These are phyloP conservation scores for Tetrax tetrax DNA, from an alignment of 2,113 vertebrate genomes.

Conservation along the genomic window DNA sequence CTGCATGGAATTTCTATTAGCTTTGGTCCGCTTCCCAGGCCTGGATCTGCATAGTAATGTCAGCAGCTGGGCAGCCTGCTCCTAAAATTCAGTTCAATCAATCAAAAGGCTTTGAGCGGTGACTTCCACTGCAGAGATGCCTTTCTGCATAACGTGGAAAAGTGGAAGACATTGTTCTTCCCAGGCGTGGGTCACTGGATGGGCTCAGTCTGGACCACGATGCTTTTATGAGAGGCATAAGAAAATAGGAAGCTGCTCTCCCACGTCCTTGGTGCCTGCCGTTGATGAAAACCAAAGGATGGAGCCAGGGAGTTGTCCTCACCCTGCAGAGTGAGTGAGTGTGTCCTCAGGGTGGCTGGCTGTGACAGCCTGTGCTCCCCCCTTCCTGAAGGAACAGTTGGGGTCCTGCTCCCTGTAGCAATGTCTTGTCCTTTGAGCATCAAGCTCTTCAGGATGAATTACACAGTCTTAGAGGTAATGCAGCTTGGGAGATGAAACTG, in stretches of 20 bases:
- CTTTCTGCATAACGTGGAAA: background rate
- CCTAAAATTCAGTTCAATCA: background rate
- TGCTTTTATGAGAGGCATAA: background rate
- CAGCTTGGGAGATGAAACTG: background rate
- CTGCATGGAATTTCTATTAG: background rate
- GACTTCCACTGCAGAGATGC: fast-evolving
- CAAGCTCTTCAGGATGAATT: background rate
- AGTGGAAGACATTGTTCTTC: background rate
- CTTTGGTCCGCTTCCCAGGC: background rate
- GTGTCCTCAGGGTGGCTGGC: background rate
- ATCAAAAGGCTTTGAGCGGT: background rate
- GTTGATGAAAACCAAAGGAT: background rate
- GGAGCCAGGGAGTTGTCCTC: background rate
- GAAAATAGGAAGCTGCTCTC: background rate
- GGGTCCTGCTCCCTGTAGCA: fast-evolving
- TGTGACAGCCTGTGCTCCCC: background rate
- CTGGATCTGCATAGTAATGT: background rate
- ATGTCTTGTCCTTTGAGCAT: background rate
- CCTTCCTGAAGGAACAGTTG: background rate
- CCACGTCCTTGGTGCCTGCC: background rate
- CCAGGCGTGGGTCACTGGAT: background rate
- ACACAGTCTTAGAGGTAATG: fast-evolving
- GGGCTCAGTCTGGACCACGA: background rate
- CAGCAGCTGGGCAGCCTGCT: background rate
- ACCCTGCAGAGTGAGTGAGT: background rate